phyloP scores from a whole-genome alignment of 2,113 vertebrate species.

The Brachypodius melanocephalos region DNA sequence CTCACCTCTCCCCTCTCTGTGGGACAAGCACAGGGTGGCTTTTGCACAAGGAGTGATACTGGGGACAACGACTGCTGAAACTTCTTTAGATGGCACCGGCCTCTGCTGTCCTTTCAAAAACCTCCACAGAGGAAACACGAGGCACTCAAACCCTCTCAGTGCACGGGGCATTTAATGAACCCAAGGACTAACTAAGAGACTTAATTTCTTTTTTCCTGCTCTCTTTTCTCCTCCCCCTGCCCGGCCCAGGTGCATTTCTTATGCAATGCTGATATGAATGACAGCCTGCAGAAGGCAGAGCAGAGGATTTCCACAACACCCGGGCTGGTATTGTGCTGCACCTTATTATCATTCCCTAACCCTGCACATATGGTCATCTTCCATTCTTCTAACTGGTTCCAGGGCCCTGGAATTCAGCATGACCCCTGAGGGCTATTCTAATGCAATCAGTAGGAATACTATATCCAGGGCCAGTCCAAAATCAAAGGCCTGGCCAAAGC shows the following conservation, averaged over 20 bases:
- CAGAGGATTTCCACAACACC: conserved; percentile 63
- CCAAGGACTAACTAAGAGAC: conserved; percentile 9
- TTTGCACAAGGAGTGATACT: not conserved
- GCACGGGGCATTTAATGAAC: conserved; percentile 42
- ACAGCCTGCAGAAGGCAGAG: conserved; percentile 38
- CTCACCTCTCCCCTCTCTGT: not conserved
- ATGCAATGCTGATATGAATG: conserved; percentile 21
- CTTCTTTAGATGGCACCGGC: not conserved
- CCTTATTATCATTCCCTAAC: conserved; percentile 75
- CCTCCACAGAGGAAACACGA: not conserved
- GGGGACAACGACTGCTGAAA: not conserved
- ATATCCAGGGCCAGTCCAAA: conserved; percentile 73
- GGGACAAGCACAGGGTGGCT: not conserved
- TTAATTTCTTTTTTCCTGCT: conserved; percentile 40
- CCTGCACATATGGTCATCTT: conserved; percentile 77
- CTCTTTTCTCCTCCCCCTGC: not conserved
- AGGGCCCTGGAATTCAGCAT: conserved; percentile 83
- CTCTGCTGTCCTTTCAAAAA: not conserved
- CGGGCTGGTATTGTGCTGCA: conserved; percentile 54
- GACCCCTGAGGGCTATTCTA: conserved; percentile 82
- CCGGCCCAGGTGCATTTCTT: conserved; percentile 25
- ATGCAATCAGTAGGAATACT: conserved; percentile 81
- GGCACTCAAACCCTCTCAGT: not conserved
- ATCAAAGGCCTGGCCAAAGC: conserved; percentile 78
- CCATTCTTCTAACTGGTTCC: conserved; percentile 89